Percentiles rank a stretch among this genome's conserved stretches.
phyloP scores from a whole-genome alignment of 1,140 invertebrate genomes.

The Matsumurasca onukii region DNA sequence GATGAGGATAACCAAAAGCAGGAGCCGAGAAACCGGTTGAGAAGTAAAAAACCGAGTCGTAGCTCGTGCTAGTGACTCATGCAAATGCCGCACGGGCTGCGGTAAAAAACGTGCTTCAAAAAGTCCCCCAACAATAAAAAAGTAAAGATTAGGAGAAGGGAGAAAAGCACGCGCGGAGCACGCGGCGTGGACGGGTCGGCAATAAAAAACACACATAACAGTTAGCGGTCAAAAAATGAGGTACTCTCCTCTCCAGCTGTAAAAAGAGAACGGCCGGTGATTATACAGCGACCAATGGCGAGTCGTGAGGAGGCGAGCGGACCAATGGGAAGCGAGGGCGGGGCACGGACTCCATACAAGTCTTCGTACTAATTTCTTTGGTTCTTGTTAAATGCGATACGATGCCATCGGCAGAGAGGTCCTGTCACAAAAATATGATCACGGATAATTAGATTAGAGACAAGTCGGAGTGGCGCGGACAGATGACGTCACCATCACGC shows the following conservation, averaged over 20 bases:
- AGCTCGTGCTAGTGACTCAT: slow-evolving; percentile 24
- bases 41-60: slow-evolving; percentile 1
- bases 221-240: slow-evolving; percentile 27
- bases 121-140: slow-evolving; percentile 25
- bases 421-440: slow-evolving; percentile 27
- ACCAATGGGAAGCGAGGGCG: slow-evolving; percentile 17
- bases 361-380: slow-evolving; percentile 3
- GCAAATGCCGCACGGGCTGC: slow-evolving; percentile 19
- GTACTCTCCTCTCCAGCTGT: slow-evolving; percentile 3
- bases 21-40: slow-evolving; percentile 12
- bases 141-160: slow-evolving; percentile 15
- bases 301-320: neutral
- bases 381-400: slow-evolving; percentile 6
- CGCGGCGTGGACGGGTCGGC: neutral
- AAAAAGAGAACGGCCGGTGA: neutral
- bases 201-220: slow-evolving; percentile 24
- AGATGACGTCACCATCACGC: neutral
- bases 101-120: slow-evolving; percentile 16
- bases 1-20: neutral
- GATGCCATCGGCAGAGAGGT: slow-evolving; percentile 11
- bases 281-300: neutral
- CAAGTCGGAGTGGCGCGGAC: slow-evolving; percentile 11
- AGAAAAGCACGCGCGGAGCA: slow-evolving; percentile 15
- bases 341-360: neutral
- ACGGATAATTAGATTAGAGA: slow-evolving; percentile 23